Evolutionary conservation across 2,113 vertebrate species (phyloP).

Genomic region (Choloepus hoffmanni): DNA sequence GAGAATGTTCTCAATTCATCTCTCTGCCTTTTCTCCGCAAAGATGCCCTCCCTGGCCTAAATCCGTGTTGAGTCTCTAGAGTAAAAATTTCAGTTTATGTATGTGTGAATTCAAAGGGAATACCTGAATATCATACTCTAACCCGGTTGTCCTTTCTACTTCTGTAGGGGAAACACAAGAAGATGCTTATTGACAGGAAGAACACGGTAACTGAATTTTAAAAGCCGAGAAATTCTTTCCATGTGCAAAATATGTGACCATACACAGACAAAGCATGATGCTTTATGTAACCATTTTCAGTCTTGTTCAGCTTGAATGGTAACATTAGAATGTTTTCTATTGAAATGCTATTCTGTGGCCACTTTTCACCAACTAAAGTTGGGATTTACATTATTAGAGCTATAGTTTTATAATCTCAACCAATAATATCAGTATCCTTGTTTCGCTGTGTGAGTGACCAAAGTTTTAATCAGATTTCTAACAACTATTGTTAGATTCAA

Average conservation of each 20-base stretch:
- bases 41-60: background rate
- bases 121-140: conserved; percentile 46
- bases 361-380: conserved; percentile 33
- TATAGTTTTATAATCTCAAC: conserved; percentile 8
- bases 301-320: conserved; percentile 35
- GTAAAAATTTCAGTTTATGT: background rate
- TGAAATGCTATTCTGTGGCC: background rate
- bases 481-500: background rate
- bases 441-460: conserved; percentile 10
- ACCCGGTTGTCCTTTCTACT: conserved; percentile 72
- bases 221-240: conserved; percentile 69
- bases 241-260: background rate
- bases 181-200: conserved; percentile 82
- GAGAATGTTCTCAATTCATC: background rate
- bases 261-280: conserved; percentile 14
- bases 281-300: conserved; percentile 22
- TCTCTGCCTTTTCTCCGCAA: background rate
- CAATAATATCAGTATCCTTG: background rate
- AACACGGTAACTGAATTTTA: conserved; percentile 84
- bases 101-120: conserved; percentile 1
- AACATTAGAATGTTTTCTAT: conserved; percentile 48
- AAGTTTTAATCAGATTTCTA: background rate
- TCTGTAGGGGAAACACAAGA: conserved; percentile 83
- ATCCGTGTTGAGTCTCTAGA: background rate
- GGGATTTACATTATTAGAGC: conserved; percentile 48